A percentile compares a stretch with the other conserved stretches of the same genome.
Evolutionary conservation across 2,797 vertebrate species (phyloP).

Genomic region (Lagodon rhomboides): DNA sequence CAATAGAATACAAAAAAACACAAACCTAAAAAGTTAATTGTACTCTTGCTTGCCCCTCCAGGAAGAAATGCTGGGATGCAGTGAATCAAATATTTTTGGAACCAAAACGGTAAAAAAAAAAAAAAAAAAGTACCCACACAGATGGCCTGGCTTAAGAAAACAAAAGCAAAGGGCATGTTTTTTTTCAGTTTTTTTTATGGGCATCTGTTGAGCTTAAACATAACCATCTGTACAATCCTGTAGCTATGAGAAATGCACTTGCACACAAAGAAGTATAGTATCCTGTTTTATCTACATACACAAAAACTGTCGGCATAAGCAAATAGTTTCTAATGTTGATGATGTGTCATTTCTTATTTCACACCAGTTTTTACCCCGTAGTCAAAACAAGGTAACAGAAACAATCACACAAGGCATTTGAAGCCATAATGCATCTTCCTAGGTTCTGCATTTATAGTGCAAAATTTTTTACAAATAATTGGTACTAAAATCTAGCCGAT

Average conservation of each 20-base stretch:
- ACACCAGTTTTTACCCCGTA: neutral
- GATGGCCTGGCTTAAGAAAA: constrained; percentile 26
- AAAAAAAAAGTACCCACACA: constrained; percentile 12
- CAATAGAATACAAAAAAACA: constrained; percentile 43
- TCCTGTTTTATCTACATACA: constrained; percentile 5
- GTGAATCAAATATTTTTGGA: constrained; percentile 41
- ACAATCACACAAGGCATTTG: constrained; percentile 27
- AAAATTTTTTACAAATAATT: constrained; percentile 33
- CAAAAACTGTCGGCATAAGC: neutral
- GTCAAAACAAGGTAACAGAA: neutral
- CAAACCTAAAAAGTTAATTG: constrained; percentile 26
- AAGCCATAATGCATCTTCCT: constrained; percentile 18
- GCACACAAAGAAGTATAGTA: neutral
- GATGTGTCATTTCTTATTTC: neutral
- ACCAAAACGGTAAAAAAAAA: constrained; percentile 12
- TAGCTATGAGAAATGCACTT: constrained; percentile 14
- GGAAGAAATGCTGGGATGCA: neutral
- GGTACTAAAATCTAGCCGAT: neutral
- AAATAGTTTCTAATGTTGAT: constrained; percentile 17
- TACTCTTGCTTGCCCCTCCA: constrained; percentile 27
- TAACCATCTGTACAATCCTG: constrained; percentile 23
- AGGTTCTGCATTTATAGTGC: constrained; percentile 44
- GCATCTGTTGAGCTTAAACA: constrained; percentile 33
- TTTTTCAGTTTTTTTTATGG: constrained; percentile 18
- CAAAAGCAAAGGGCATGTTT: neutral